A percentile compares a stretch with the other conserved stretches of the same genome.
Evolutionary conservation across 2,113 vertebrate species (phyloP).

Genomic region (Nothocercus julius): DNA sequence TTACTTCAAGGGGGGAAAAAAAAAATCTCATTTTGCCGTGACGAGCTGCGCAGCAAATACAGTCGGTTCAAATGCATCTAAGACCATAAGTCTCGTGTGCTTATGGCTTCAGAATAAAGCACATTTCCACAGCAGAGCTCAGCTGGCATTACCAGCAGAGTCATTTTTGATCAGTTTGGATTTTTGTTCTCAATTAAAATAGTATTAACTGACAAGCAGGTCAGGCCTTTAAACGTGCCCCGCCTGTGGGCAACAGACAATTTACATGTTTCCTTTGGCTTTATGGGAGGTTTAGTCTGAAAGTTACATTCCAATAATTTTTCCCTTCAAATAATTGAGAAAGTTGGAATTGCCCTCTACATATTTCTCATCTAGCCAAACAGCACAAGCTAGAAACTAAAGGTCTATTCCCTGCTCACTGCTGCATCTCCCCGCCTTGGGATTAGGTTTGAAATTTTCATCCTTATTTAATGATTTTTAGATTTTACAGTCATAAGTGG

Average conservation of each 20-base stretch:
- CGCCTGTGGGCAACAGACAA: neutral
- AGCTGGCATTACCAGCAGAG: neutral
- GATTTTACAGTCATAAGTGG: neutral
- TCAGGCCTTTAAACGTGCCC: fast-evolving
- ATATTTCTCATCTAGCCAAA: neutral
- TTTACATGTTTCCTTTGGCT: fast-evolving
- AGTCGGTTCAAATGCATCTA: fast-evolving
- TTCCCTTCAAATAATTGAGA: neutral
- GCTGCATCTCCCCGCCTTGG: neutral
- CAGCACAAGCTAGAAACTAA: neutral
- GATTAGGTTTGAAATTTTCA: neutral
- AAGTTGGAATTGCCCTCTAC: neutral
- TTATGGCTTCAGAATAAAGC: fast-evolving
- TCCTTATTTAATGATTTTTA: neutral
- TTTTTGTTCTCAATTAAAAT: neutral
- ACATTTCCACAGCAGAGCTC: fast-evolving
- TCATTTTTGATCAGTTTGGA: neutral
- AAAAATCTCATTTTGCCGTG: fast-evolving
- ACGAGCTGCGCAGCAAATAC: neutral
- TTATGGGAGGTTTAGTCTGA: neutral
- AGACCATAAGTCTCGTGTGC: fast-evolving
- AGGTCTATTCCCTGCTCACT: neutral
- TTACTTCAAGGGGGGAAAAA: neutral
- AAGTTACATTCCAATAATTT: neutral
- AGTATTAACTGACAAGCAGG: fast-evolving